Conservation (phyloP, 2,888 invertebrate species). For the Dryomyza anilis region DNA sequence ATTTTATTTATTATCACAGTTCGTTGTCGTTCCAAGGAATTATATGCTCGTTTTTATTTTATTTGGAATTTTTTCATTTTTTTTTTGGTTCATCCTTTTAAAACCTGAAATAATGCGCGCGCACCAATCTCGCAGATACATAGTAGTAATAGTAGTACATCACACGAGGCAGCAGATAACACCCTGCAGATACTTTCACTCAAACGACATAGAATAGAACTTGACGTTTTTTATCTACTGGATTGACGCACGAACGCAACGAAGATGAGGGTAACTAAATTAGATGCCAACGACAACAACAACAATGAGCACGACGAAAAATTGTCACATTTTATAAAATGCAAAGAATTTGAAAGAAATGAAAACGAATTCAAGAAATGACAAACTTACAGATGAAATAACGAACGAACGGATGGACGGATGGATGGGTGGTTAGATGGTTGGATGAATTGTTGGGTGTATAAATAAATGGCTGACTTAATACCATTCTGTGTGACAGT, state of each 20-base stretch:
- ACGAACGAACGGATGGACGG: not conserved
- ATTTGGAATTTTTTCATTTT: too few species aligned
- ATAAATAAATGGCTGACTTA: too few species aligned
- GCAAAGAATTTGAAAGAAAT: constrained; percentile 7
- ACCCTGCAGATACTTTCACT: constrained; percentile 37
- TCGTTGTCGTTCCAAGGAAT: not conserved
- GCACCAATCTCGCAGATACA: not conserved
- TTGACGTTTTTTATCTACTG: constrained; percentile 45
- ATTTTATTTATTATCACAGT: constrained; percentile 22
- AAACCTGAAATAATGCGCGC: constrained; percentile 14
- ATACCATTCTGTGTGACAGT: too few species aligned
- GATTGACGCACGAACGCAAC: constrained; percentile 19
- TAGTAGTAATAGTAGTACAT: too few species aligned
- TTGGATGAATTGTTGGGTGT: too few species aligned
- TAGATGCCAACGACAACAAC: not conserved
- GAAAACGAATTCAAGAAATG: not conserved
- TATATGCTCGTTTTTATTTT: too few species aligned
- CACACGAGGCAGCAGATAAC: not conserved
- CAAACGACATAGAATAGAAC: constrained; percentile 40
- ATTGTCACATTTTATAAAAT: constrained; percentile 19
- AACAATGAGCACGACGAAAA: not conserved
- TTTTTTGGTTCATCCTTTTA: constrained; percentile 4
- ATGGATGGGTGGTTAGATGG: not conserved
- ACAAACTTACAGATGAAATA: too few species aligned
- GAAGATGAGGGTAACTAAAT: constrained; percentile 19